A percentile compares a stretch with the other conserved stretches of the same genome.
These are phyloP conservation scores for Delphinus delphis DNA, from an alignment of 2,113 vertebrate species.

Conservation along the genomic window DNA sequence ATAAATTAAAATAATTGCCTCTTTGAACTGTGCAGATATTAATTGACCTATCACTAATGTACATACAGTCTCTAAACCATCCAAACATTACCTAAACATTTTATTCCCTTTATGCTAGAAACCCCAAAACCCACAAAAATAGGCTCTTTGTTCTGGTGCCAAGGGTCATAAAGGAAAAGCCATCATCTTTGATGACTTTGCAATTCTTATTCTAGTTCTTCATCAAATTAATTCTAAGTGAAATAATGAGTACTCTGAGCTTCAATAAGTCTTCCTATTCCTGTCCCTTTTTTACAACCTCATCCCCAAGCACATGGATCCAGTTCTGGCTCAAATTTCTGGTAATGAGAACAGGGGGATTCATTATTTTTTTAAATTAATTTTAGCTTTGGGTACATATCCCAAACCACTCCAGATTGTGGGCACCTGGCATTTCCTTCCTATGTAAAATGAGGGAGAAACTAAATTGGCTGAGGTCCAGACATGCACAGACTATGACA, in stretches of 20 bases:
- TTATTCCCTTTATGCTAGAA: slow-evolving; percentile 64
- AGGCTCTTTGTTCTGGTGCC: slow-evolving; percentile 75
- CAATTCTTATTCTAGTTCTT: slow-evolving; percentile 63
- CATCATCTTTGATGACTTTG: slow-evolving; percentile 76
- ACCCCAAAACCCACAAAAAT: slow-evolving; percentile 63
- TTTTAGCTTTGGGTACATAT: slow-evolving; percentile 31
- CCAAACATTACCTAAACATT: slow-evolving; percentile 75
- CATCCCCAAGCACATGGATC: slow-evolving; percentile 42
- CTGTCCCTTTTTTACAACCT: slow-evolving; percentile 3
- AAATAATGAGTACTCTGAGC: slow-evolving; percentile 26
- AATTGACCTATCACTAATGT: slow-evolving; percentile 75
- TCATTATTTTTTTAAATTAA: slow-evolving; percentile 59
- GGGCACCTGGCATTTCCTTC: slow-evolving; percentile 24
- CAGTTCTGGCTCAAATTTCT: slow-evolving; percentile 22
- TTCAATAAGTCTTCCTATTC: neutral
- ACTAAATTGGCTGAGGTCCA: neutral
- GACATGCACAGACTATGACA: neutral
- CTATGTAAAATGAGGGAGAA: slow-evolving; percentile 30
- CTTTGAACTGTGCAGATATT: slow-evolving; percentile 79
- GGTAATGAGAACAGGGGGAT: slow-evolving; percentile 49
- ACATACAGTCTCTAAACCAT: neutral
- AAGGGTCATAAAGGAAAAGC: slow-evolving; percentile 76
- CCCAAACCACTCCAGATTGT: slow-evolving; percentile 49
- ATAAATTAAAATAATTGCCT: slow-evolving; percentile 81
- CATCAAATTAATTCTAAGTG: slow-evolving; percentile 65